Evolutionary conservation across 2,797 vertebrate species (phyloP).

Genomic region (Tolypeutes matacus): DNA sequence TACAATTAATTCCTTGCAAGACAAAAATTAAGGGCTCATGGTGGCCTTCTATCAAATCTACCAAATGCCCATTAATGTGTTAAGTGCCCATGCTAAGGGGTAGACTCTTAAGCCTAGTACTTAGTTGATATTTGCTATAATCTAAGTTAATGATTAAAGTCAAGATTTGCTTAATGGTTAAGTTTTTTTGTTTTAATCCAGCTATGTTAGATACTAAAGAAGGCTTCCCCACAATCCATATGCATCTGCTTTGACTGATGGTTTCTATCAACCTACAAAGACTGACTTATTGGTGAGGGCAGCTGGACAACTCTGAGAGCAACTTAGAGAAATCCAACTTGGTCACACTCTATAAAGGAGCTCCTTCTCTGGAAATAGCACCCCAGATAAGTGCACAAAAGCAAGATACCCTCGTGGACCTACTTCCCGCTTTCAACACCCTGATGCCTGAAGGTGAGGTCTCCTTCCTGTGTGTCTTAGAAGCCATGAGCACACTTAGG

Average conservation of each 20-base stretch:
- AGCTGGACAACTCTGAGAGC: slow-evolving; percentile 78
- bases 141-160: slow-evolving; percentile 74
- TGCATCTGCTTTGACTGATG: slow-evolving; percentile 76
- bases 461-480: slow-evolving; percentile 71
- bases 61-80: slow-evolving; percentile 42
- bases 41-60: not conserved
- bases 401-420: slow-evolving; percentile 74
- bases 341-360: slow-evolving; percentile 79
- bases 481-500: slow-evolving; percentile 50
- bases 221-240: slow-evolving; percentile 79
- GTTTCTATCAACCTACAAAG: slow-evolving; percentile 81
- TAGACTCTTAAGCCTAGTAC: slow-evolving; percentile 8
- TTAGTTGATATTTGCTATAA: slow-evolving; percentile 70
- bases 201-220: slow-evolving; percentile 79
- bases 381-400: slow-evolving; percentile 75
- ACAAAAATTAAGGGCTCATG: slow-evolving; percentile 53
- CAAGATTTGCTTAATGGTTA: slow-evolving; percentile 78
- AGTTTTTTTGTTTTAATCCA: slow-evolving; percentile 80
- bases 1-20: slow-evolving; percentile 42
- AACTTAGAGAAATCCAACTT: slow-evolving; percentile 79
- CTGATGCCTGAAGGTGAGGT: slow-evolving; percentile 77
- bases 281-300: slow-evolving; percentile 82
- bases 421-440: slow-evolving; percentile 73
- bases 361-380: slow-evolving; percentile 76
- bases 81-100: not conserved